Evolutionary conservation across 2,113 vertebrate species (phyloP).

Genomic region (Balaeniceps rex): DNA sequence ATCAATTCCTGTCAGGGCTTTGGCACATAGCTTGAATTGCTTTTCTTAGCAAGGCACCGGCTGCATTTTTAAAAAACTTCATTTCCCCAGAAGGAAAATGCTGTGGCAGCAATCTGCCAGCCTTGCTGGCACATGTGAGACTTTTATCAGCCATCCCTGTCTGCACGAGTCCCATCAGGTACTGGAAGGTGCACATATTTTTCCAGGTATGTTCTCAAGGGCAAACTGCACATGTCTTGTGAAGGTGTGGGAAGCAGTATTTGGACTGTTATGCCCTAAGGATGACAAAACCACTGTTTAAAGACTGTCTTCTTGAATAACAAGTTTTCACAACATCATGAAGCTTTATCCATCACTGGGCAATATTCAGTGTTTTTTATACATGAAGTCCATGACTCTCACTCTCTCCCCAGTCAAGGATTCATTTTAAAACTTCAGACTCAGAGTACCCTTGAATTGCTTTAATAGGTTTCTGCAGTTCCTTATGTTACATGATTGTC

Average conservation of each 20-base stretch:
- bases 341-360: background rate
- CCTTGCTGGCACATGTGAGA: background rate
- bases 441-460: background rate
- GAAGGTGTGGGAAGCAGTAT: background rate
- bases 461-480: background rate
- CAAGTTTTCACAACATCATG: background rate
- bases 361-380: background rate
- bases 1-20: background rate
- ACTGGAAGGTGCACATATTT: background rate
- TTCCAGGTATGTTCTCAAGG: background rate
- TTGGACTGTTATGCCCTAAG: background rate
- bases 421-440: background rate
- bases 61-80: background rate
- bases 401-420: background rate
- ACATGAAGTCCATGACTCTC: background rate
- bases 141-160: background rate
- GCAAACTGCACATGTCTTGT: background rate
- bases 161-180: background rate
- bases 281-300: background rate
- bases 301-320: background rate
- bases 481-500: background rate
- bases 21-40: background rate
- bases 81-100: background rate
- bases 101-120: background rate
- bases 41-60: background rate